Conservation (phyloP, 2,113 vertebrate species). For the Syrrhaptes paradoxus region DNA sequence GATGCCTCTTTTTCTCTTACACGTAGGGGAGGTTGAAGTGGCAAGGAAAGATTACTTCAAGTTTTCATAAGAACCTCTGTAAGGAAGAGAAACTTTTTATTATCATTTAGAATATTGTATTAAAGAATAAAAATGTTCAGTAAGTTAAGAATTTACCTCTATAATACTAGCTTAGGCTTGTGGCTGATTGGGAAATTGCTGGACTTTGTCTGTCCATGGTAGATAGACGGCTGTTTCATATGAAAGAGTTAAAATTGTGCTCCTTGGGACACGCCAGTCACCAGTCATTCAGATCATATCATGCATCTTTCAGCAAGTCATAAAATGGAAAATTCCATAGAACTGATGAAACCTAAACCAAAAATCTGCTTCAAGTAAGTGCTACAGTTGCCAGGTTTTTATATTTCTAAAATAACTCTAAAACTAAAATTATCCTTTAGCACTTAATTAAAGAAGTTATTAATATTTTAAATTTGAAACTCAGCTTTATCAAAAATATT, state of each 20-base stretch:
- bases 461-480: background rate
- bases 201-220: background rate
- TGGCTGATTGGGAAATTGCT: background rate
- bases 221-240: slow-evolving; percentile 14
- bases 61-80: too few relatives aligned
- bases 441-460: background rate
- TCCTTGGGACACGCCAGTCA: background rate
- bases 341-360: background rate
- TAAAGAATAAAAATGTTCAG: too few relatives aligned
- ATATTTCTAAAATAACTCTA: background rate
- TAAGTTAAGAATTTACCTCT: too few relatives aligned
- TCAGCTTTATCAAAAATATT: background rate
- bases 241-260: slow-evolving; percentile 2
- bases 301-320: background rate
- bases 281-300: slow-evolving; percentile 5
- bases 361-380: background rate
- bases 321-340: slow-evolving; percentile 14
- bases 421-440: background rate
- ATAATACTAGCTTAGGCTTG: background rate
- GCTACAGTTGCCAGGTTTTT: background rate
- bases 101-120: too few relatives aligned
- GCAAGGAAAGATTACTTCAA: too few relatives aligned
- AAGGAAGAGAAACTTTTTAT: too few relatives aligned
- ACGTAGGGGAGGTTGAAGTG: too few relatives aligned
- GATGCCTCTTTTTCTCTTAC: too few relatives aligned